A percentile compares a stretch with the other conserved stretches of the same genome.
Evolutionary conservation across 2,888 invertebrate genomes (phyloP).

Genomic region (Scelioninae gen. 2): DNA sequence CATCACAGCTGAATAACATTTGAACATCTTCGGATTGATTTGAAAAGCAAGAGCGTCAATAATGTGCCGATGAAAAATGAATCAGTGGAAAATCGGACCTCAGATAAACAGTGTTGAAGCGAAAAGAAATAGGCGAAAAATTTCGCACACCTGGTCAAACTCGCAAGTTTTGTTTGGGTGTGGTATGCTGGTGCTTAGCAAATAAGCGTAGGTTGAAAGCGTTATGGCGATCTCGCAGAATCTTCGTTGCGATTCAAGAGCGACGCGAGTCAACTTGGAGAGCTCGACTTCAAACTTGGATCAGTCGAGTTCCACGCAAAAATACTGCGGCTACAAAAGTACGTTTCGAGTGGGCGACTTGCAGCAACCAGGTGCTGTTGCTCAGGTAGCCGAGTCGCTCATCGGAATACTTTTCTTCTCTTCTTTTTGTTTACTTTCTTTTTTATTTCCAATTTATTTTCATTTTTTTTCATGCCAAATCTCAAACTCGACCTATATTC

Average conservation of each 20-base stretch:
- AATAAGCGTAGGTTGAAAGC: conserved; percentile 37
- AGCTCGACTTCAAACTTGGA: conserved; percentile 11
- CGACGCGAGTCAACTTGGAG: conserved; percentile 29
- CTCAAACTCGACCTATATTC: conserved; percentile 31
- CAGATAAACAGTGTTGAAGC: background rate
- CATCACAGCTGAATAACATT: too few relatives aligned
- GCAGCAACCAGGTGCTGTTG: conserved; percentile 50
- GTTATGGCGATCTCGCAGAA: conserved; percentile 61
- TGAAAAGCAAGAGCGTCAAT: too few relatives aligned
- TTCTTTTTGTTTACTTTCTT: conserved; percentile 9
- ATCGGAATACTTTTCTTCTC: conserved; percentile 22
- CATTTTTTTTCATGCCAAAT: conserved; percentile 25
- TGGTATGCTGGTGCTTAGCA: conserved; percentile 32
- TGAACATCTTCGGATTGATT: too few relatives aligned
- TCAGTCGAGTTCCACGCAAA: conserved; percentile 31
- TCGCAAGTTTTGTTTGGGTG: conserved; percentile 27
- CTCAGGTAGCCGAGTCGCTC: conserved; percentile 44
- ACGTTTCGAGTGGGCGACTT: conserved; percentile 39
- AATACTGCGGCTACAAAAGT: conserved; percentile 43
- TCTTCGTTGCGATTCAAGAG: conserved; percentile 57
- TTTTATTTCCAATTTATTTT: conserved; percentile 6
- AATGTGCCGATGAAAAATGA: conserved; percentile 21
- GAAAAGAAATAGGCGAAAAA: conserved; percentile 12
- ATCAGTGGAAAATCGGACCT: background rate
- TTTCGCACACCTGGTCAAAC: conserved; percentile 46